phyloP scores from a whole-genome alignment of 1,140 invertebrate species.

The Cyclargus thomasi region DNA sequence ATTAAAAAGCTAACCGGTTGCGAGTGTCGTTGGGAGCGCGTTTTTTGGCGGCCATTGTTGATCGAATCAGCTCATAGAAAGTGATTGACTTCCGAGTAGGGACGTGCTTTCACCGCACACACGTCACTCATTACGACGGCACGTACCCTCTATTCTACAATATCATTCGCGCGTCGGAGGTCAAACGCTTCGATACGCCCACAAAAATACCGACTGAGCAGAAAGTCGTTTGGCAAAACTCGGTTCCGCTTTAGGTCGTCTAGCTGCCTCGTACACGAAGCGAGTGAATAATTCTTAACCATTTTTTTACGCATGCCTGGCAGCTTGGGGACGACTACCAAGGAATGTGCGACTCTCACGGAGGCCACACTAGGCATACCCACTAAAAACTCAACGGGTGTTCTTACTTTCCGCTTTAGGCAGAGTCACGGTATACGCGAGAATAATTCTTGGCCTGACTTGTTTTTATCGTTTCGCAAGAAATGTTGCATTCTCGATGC shows the following conservation, averaged over 20 bases:
- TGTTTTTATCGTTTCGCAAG: too few species aligned
- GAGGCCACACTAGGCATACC: too few species aligned
- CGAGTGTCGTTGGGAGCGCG: conserved; percentile 28
- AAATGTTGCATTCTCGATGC: too few species aligned
- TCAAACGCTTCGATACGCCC: not conserved
- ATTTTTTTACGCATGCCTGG: too few species aligned
- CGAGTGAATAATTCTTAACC: too few species aligned
- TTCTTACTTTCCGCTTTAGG: too few species aligned
- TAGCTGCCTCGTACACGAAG: too few species aligned
- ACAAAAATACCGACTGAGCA: not conserved
- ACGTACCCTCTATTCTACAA: not conserved
- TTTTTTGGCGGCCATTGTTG: conserved; percentile 36
- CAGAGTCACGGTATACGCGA: too few species aligned
- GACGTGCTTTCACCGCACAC: not conserved
- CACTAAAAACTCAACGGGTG: too few species aligned
- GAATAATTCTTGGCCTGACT: too few species aligned
- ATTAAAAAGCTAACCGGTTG: conserved; percentile 31
- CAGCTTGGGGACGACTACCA: too few species aligned
- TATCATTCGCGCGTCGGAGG: not conserved
- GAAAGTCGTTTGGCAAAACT: not conserved
- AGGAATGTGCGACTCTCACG: too few species aligned
- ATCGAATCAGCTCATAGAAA: conserved; percentile 27
- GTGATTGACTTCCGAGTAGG: conserved; percentile 20
- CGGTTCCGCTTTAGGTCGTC: not conserved
- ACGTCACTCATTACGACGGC: not conserved